Conservation (phyloP, 37 sponge, comb jelly and placozoan species). For the Spongilla lacustris region DNA sequence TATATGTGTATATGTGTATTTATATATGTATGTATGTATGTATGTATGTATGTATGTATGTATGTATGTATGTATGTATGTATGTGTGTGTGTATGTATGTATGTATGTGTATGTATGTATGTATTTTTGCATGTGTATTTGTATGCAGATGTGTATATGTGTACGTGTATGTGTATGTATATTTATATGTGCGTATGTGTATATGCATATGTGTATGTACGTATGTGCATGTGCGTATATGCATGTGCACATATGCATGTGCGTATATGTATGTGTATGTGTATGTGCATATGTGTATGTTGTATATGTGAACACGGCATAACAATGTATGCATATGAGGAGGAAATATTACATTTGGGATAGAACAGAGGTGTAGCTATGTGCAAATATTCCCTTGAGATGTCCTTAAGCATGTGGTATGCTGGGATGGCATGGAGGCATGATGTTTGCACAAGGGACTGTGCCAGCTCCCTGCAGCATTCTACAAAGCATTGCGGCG, state of each 20-base stretch:
- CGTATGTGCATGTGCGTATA: background rate
- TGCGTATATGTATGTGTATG: constrained; percentile 6
- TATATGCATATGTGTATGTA: background rate
- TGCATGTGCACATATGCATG: background rate
- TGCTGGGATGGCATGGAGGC: background rate
- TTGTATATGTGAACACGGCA: too few relatives aligned
- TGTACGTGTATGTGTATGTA: background rate
- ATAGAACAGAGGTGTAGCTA: background rate
- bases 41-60: background rate
- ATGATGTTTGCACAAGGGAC: background rate
- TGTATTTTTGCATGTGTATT: background rate
- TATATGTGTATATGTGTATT: too few relatives aligned
- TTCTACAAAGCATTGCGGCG: too few relatives aligned
- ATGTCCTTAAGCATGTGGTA: background rate
- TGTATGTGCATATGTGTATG: background rate
- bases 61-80: background rate
- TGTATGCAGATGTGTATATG: constrained; percentile 4
- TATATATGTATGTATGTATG: background rate
- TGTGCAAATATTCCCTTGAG: background rate
- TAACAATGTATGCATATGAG: too few relatives aligned
- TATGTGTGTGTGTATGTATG: background rate
- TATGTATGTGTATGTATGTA: background rate
- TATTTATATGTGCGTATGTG: background rate
- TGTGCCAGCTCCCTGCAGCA: too few relatives aligned
- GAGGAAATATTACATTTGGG: background rate